Base-by-base conservation (phyloP, 2,888 invertebrate genomes). In the Ditula angustiorana region DNA sequence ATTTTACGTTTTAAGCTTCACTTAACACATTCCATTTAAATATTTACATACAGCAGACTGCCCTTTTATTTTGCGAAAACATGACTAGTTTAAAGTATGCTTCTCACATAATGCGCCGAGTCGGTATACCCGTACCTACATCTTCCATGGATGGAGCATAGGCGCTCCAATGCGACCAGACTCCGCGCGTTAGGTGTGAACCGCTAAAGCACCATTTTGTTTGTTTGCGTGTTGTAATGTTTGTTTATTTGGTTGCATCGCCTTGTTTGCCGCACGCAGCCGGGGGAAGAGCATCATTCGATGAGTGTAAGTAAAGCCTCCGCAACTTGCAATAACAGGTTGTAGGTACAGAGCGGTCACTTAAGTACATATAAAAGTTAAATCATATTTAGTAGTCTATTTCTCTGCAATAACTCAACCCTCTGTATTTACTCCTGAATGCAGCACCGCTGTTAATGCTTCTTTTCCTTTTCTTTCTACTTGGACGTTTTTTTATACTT, bases 221-320 rank as follows among this genome's bases (percentile, higher is more conserved):
- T 82, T 82, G 77, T 81, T 81, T 82, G 82, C 79, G 82, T 88
- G 83, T 82, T 83, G 84, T 90, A 88, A 88, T 77, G 71, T 90
- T 75, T 87, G 84, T 89, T 87, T 87, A 80, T 88, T 90, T 88
- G 85, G 84, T 91, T 90, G 92, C 90, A 89, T 91, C 81, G 86
- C 85, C 82, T 89, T 89, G 90, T 88, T 87, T 87, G 88, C 86
- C 79, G 88, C 85, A 85, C 85, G 86, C 92, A 93, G 92, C 91
- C 94, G 88, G 93, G 95, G 94, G 95, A 95, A 91, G 95, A 95
- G 94, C 95, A 94, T 91, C 94, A 93, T 94, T 94, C 95, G 94
- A 94, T 94, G 95, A 95, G 94, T 95, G 95, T 95, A 94, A 94
- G 95, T 93, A 86, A 77, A 64, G 77, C 76, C 77, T 49, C 65